Evolutionary conservation across 2,113 vertebrate species (phyloP).

Genomic region (Pampusana beccarii): DNA sequence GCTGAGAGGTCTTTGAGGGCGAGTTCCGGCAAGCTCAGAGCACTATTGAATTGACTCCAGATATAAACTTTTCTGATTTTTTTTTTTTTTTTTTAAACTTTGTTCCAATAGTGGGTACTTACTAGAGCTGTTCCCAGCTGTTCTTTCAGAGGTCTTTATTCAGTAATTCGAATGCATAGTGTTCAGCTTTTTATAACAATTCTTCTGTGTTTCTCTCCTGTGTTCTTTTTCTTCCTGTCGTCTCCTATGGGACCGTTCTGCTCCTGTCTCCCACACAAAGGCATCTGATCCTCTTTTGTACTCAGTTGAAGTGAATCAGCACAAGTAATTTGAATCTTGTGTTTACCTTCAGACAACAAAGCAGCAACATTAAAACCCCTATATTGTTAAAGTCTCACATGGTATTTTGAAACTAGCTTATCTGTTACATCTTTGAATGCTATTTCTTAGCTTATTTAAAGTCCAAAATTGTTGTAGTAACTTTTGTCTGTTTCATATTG

Average conservation of each 20-base stretch:
- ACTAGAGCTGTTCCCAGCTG: neutral
- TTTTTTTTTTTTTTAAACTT: neutral
- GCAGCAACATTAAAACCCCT: neutral
- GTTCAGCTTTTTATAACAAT: neutral
- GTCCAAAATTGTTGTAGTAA: neutral
- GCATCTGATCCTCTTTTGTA: neutral
- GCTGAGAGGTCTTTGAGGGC: neutral
- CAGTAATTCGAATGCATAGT: neutral
- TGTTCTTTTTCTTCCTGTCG: neutral
- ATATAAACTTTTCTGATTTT: neutral
- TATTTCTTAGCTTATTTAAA: neutral
- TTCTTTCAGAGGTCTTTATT: neutral
- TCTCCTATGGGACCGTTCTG: accelerated
- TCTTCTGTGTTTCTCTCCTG: neutral
- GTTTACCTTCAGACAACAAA: neutral
- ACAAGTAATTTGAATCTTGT: slow-evolving; percentile 4
- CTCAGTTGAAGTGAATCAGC: neutral
- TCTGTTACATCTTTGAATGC: neutral
- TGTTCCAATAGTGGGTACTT: neutral
- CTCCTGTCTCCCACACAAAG: neutral
- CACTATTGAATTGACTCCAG: neutral
- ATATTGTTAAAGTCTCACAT: neutral
- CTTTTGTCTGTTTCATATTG: neutral
- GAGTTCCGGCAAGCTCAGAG: neutral
- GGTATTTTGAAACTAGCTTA: neutral